Base-by-base conservation (phyloP, 2,113 vertebrate genomes). In the Damaliscus lunatus region DNA sequence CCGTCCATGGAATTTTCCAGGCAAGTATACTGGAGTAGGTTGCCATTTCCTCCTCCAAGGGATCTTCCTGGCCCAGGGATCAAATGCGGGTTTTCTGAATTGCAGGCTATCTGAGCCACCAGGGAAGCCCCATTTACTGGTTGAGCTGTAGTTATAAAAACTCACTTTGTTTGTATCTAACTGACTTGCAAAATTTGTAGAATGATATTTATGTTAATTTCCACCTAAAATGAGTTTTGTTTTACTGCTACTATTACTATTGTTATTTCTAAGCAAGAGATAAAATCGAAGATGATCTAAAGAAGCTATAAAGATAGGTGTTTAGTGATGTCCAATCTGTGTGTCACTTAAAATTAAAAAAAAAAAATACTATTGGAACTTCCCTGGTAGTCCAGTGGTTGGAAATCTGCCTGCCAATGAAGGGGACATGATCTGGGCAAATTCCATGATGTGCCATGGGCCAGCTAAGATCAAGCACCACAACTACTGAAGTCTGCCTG, bases 51-150 rank as follows among this genome's bases (percentile, higher is more conserved):
- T 71, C n/a, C n/a, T 71, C n/a, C n/a, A 23, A 40, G 36, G n/a
- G 1, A 71, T 40, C 10, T 71, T 40, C 19, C 67, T 40, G 67
- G 67, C n/a, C 10, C n/a, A 40, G 19, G 67, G 67, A 40, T 71
- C 19, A 71, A 71, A 40, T 0, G 3, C 0, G 1, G n/a, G 10
- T 71, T 21, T 71, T n/a, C 5, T 12, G n/a, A 36, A 71, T 40
- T 71, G 5, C 10, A 71, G 67, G 19, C n/a, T 40, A 40, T 40
- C 67, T 71, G 67, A 71, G n/a, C 10, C n/a, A 40, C n/a, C 19
- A 71, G 19, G 67, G n/a, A 71, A 71, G 19, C 67, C 10, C n/a
- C n/a, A 74, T 74, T 77, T 94, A 81, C 19, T 74, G 27, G 33
- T 71, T 64, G 46, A 90, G 33, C 31, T 60, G 36, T 15, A 82